Evolutionary conservation across 2,797 vertebrate genomes (phyloP).

Genomic region (Sparus aurata): DNA sequence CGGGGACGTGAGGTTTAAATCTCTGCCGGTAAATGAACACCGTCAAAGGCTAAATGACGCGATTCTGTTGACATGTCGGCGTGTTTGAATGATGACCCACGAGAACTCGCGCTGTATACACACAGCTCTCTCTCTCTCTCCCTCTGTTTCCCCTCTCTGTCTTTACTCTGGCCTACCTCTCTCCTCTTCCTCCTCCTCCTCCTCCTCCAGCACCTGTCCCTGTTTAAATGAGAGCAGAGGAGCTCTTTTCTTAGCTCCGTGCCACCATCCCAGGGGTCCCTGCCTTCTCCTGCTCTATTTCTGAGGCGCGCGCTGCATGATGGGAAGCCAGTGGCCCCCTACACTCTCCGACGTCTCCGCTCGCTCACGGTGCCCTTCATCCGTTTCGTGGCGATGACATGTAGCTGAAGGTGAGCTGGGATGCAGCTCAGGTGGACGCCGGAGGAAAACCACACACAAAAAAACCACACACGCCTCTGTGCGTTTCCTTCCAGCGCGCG

Average conservation of each 20-base stretch:
- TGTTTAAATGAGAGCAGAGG: constrained; percentile 87
- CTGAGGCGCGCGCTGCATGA: constrained; percentile 78
- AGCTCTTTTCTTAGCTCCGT: constrained; percentile 87
- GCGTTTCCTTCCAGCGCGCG: too few species aligned
- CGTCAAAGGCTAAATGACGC: constrained; percentile 40
- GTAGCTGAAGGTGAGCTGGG: constrained; percentile 35
- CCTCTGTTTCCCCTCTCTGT: constrained; percentile 10
- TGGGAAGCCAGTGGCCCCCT: constrained; percentile 78
- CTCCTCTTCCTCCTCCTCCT: constrained; percentile 22
- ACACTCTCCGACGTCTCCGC: constrained; percentile 51
- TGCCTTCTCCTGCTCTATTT: constrained; percentile 86
- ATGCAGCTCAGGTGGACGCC: constrained; percentile 14
- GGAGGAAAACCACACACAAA: not conserved
- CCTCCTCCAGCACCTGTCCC: constrained; percentile 83
- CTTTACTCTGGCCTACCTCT: constrained; percentile 67
- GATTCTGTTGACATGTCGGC: too few species aligned
- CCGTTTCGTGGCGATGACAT: constrained; percentile 40
- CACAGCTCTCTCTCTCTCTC: not conserved
- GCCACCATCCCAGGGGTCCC: constrained; percentile 81
- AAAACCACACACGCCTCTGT: not conserved
- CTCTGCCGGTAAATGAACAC: constrained; percentile 44
- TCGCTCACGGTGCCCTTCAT: constrained; percentile 69
- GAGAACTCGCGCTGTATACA: constrained; percentile 22
- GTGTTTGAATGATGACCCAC: constrained; percentile 36
- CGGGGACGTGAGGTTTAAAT: constrained; percentile 32